phyloP scores from a whole-genome alignment of 2,797 vertebrate species.

The Perodicticus potto region DNA sequence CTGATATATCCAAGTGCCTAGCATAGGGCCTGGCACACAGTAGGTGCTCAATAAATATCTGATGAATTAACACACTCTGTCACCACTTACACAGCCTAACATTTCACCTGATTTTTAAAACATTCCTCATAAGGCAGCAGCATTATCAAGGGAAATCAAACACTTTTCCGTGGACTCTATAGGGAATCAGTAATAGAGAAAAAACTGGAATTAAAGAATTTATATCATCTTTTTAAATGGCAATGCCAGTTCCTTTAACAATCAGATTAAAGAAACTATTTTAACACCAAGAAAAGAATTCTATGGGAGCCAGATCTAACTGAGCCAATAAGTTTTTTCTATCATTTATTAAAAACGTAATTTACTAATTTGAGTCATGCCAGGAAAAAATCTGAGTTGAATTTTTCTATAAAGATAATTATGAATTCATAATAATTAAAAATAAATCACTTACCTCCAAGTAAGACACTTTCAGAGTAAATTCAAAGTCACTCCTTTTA shows the following conservation, averaged over 20 bases:
- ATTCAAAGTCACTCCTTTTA: constrained; percentile 90
- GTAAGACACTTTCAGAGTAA: constrained; percentile 93
- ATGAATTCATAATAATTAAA: constrained; percentile 66
- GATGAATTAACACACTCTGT: constrained; percentile 19
- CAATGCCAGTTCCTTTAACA: constrained; percentile 58
- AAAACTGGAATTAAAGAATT: constrained; percentile 67
- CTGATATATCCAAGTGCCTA: constrained; percentile 17
- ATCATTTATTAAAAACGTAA: constrained; percentile 72
- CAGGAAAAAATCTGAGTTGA: constrained; percentile 62
- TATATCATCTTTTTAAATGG: constrained; percentile 57
- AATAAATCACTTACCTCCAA: constrained; percentile 92
- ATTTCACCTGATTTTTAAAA: constrained; percentile 52
- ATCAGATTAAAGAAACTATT: constrained; percentile 70
- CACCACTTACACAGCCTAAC: constrained; percentile 17
- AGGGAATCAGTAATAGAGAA: constrained; percentile 63
- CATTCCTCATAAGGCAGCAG: constrained; percentile 60
- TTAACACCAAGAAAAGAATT: constrained; percentile 65
- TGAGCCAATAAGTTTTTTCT: constrained; percentile 66
- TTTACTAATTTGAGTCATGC: constrained; percentile 64
- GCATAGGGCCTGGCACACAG: constrained; percentile 5
- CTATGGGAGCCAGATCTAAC: constrained; percentile 35
- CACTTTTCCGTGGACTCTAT: constrained; percentile 34
- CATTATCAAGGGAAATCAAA: constrained; percentile 58
- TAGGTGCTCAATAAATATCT: constrained; percentile 38
- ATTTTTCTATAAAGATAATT: constrained; percentile 69